Evolutionary conservation across 1,140 invertebrate genomes (phyloP), one percentile per base, ranked within the genome.

Genomic region (Lethocerus indicus): DNA sequence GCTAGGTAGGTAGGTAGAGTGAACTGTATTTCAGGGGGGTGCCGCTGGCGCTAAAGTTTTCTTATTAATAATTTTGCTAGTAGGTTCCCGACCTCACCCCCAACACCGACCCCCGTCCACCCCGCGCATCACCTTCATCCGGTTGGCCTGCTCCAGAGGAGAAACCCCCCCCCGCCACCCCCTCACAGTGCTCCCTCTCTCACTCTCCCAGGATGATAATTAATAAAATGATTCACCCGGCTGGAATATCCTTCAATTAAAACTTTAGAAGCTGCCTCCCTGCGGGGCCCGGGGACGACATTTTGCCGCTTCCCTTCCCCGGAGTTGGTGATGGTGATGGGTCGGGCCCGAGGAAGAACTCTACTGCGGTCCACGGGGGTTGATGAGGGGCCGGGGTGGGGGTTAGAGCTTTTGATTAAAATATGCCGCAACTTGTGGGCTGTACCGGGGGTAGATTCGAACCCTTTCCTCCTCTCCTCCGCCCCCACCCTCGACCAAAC

Each of bases 211-310:
- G n/a, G 47, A 52, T 51, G 47, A 54, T 58, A 58, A 58, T 58
- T 58, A 58, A 58, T 58, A 56, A 54, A 56, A 58, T 54, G 55
- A 58, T 54, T 49, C 52, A 51, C 54, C 49, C 43, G 52, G 42
- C 49, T 50, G 52, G 55, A 56, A 54, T 53, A 54, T 52, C 52
- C 57, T 53, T 58, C 57, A 58, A 57, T 58, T 58, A 58, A 58
- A 58, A 58, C 57, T 58, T 58, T 52, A 53, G 48, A 18, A 39
- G 23, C 35, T 18, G n/a, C 32, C 25, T 7, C 32, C 21, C 6
- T 40, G n/a, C 21, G 37, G 37, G 16, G 21, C 29, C 9, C 9
- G 16, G 37, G n/a, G 6, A n/a, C 16, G n/a, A 9, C 29, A 9
- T 18, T 18, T 18, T 20, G 13, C 29, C 29, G 9, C 23, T 23